Evolutionary conservation across 2,888 invertebrate species (phyloP).

Genomic region (Caenorhabditis sp.): DNA sequence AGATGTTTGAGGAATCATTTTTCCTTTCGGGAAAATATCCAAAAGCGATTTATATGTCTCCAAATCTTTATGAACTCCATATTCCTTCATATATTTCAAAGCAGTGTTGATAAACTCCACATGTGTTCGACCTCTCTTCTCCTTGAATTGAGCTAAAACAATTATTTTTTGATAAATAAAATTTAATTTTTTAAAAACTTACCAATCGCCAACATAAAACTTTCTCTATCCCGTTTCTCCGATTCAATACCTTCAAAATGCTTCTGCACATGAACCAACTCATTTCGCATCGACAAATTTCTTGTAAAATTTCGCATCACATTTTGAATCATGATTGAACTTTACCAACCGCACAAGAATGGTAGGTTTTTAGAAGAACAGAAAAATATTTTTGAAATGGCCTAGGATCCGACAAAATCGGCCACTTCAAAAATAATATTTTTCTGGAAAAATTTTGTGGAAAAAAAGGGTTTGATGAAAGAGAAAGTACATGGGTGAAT

Average conservation of each 20-base stretch:
- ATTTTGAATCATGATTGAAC: not conserved
- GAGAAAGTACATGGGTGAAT: no score
- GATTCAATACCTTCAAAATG: constrained; percentile 59
- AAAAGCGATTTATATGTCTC: constrained; percentile 72
- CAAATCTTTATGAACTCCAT: constrained; percentile 83
- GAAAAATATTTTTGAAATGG: no score
- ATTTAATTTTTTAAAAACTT: constrained; percentile 2
- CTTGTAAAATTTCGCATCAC: not conserved
- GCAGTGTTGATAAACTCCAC: constrained; percentile 94
- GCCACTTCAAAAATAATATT: no score
- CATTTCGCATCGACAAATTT: not conserved
- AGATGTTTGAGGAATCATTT: constrained; percentile 82
- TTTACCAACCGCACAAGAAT: no score
- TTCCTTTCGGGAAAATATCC: constrained; percentile 78
- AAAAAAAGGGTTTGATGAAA: no score
- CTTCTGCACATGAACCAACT: constrained; percentile 59
- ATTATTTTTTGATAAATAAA: not conserved
- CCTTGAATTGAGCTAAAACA: constrained; percentile 78
- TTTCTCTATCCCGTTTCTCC: constrained; percentile 58
- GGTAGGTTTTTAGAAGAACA: no score
- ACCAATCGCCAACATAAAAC: constrained; percentile 66
- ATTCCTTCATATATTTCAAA: constrained; percentile 85
- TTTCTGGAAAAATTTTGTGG: no score
- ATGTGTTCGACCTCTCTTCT: constrained; percentile 82
- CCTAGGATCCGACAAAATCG: no score